Evolutionary conservation across 2,888 invertebrate genomes (phyloP).

Genomic region (Synanthedon tipuliformis): DNA sequence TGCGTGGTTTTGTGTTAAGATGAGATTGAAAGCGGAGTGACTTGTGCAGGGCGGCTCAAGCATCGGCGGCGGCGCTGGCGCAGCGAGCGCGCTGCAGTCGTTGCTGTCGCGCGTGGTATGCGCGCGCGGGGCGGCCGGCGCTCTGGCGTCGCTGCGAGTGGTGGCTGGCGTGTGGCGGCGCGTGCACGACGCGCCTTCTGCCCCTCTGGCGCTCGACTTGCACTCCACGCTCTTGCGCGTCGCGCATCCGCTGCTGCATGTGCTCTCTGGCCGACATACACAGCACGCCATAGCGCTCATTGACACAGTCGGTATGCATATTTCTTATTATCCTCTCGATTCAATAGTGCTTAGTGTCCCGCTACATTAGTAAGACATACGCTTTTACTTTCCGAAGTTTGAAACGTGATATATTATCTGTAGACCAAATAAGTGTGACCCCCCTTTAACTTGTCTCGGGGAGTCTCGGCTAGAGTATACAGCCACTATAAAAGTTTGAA

Average conservation of each 20-base stretch:
- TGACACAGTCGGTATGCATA: constrained; percentile 72
- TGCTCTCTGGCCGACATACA: constrained; percentile 73
- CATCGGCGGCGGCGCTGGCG: constrained; percentile 51
- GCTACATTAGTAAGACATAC: too few relatives aligned
- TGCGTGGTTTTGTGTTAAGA: too few relatives aligned
- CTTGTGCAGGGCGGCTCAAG: constrained; percentile 35
- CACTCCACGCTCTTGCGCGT: constrained; percentile 72
- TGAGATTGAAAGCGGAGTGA: too few relatives aligned
- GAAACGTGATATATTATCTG: too few relatives aligned
- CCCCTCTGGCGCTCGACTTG: constrained; percentile 31
- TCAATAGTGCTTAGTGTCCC: too few relatives aligned
- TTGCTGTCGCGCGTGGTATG: constrained; percentile 48
- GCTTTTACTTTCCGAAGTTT: too few relatives aligned
- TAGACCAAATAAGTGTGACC: too few relatives aligned
- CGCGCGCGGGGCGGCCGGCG: constrained; percentile 38
- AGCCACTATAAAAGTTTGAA: too few relatives aligned
- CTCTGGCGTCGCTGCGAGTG: constrained; percentile 30
- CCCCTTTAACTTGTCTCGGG: too few relatives aligned
- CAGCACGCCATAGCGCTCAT: constrained; percentile 77
- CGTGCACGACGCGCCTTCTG: constrained; percentile 78
- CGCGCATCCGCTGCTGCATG: constrained; percentile 77
- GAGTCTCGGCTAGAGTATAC: too few relatives aligned
- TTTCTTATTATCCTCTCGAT: too few relatives aligned
- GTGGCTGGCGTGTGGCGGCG: constrained; percentile 77
- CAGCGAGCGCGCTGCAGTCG: constrained; percentile 40